These are phyloP conservation scores for Drosophila putrida DNA, from an alignment of 2,888 invertebrate species.

Conservation along the genomic window DNA sequence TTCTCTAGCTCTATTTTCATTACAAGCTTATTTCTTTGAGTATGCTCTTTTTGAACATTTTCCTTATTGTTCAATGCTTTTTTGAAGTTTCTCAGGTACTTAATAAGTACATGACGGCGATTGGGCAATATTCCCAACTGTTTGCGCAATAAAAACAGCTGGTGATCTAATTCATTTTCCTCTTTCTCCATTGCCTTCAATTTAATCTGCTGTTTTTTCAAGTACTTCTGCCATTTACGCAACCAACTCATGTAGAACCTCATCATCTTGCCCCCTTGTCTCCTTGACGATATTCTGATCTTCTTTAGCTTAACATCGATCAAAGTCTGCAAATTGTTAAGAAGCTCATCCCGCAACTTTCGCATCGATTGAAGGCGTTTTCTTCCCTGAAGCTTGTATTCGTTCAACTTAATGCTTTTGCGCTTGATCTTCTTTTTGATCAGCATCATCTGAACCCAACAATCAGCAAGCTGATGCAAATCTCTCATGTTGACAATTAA, in stretches of 20 bases:
- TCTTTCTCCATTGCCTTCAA: constrained; percentile 10
- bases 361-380: constrained; percentile 21
- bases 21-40: not conserved
- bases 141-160: constrained; percentile 23
- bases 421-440: constrained; percentile 31
- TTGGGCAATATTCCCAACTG: constrained; percentile 15
- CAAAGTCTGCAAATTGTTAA: constrained; percentile 8
- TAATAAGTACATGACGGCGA: constrained; percentile 6
- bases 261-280: not conserved
- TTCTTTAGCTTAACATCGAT: constrained; percentile 10
- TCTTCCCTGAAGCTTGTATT: not conserved
- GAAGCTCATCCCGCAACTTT: constrained; percentile 29
- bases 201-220: constrained; percentile 17
- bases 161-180: constrained; percentile 12
- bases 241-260: constrained; percentile 30
- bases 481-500: not conserved
- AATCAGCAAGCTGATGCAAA: constrained; percentile 25
- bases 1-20: constrained; percentile 1
- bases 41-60: not conserved
- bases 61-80: not conserved
- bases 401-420: constrained; percentile 27
- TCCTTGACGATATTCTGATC: not conserved
- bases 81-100: constrained; percentile 7
- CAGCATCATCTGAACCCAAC: constrained; percentile 18
- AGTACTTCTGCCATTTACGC: constrained; percentile 24